Percentiles rank a stretch among this genome's conserved stretches.
These are phyloP conservation scores for Diadema setosum DNA, from an alignment of 35 echinoderm and acorn worm species.

Conservation along the genomic window DNA sequence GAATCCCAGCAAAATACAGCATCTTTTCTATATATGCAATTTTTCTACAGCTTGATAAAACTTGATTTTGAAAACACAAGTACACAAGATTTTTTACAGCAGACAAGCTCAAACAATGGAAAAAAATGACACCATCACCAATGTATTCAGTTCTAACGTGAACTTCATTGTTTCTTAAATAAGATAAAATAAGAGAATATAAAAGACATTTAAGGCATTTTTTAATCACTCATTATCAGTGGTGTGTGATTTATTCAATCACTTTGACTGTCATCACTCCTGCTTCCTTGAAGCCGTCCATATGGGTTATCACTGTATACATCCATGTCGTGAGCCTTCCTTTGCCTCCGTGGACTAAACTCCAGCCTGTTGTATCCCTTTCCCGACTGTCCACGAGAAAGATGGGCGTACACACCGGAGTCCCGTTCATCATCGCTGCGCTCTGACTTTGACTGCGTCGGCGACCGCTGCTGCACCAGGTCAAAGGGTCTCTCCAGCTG, in stretches of 20 bases:
- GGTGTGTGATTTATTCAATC: neutral
- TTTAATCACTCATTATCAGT: too few relatives aligned
- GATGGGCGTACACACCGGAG: neutral
- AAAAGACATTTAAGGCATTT: too few relatives aligned
- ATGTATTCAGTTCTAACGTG: too few relatives aligned
- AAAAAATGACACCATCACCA: too few relatives aligned
- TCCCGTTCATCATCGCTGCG: neutral
- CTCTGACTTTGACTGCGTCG: neutral
- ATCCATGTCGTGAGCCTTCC: neutral
- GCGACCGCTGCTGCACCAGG: neutral
- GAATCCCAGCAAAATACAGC: too few relatives aligned
- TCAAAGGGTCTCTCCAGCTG: constrained; percentile 9
- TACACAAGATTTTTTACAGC: too few relatives aligned
- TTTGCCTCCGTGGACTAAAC: neutral
- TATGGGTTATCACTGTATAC: neutral
- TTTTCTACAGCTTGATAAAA: too few relatives aligned
- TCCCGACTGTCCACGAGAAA: neutral
- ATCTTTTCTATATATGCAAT: too few relatives aligned
- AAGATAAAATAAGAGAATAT: too few relatives aligned
- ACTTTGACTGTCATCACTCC: neutral
- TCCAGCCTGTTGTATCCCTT: constrained; percentile 17
- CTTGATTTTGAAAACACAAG: too few relatives aligned
- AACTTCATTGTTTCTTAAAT: too few relatives aligned
- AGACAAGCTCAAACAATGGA: too few relatives aligned
- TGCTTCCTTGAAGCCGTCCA: neutral